These are phyloP conservation scores for Linhomoeus sp. DNA, from an alignment of 2,888 invertebrate species.

Conservation along the genomic window DNA sequence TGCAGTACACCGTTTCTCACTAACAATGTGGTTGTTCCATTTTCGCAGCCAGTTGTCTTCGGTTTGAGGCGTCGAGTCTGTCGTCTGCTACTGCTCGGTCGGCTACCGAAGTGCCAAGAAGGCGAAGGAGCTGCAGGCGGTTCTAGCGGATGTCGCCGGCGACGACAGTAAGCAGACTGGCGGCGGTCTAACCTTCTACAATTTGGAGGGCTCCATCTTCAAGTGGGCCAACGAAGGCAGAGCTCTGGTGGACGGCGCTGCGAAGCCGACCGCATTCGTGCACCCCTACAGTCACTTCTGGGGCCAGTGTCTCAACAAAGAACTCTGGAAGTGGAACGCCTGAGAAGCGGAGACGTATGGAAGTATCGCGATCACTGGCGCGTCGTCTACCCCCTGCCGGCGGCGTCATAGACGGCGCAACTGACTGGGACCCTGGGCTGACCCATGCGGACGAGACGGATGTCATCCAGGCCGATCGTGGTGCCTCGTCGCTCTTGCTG, in stretches of 20 bases:
- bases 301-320: conserved; percentile 6
- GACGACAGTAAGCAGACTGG: too few relatives aligned
- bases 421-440: too few relatives aligned
- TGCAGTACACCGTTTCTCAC: too few relatives aligned
- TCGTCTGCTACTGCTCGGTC: conserved; percentile 27
- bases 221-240: conserved; percentile 29
- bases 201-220: conserved; percentile 27
- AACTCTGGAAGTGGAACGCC: background rate
- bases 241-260: conserved; percentile 19
- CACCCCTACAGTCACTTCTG: conserved; percentile 25
- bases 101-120: conserved; percentile 27
- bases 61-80: background rate
- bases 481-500: too few relatives aligned
- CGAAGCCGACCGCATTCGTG: conserved; percentile 15
- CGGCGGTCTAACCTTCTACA: conserved; percentile 11
- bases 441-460: too few relatives aligned
- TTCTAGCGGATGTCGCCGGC: background rate
- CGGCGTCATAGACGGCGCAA: too few relatives aligned
- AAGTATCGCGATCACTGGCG: too few relatives aligned
- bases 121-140: conserved; percentile 8
- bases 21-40: too few relatives aligned
- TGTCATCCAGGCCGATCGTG: too few relatives aligned
- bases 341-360: too few relatives aligned
- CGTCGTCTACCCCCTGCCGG: too few relatives aligned
- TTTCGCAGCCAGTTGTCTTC: too few relatives aligned